These are phyloP conservation scores for Bettongia penicillata DNA, from an alignment of 2,113 vertebrate genomes.

Conservation along the genomic window DNA sequence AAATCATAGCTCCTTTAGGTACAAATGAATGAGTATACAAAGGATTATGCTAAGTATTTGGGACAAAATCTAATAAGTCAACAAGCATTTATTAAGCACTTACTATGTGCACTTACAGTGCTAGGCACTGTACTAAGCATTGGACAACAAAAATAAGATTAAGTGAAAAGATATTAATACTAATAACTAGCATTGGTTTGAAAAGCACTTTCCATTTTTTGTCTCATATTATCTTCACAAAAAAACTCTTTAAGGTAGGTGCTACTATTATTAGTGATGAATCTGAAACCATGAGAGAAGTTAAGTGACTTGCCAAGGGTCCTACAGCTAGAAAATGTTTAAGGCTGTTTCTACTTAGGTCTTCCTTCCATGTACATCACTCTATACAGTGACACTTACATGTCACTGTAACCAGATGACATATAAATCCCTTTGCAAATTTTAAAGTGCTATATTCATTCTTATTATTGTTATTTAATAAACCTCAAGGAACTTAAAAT, in stretches of 20 bases:
- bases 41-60: background rate
- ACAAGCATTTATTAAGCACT: background rate
- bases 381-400: too few species aligned
- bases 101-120: too few species aligned
- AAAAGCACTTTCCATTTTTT: background rate
- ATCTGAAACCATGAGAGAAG: background rate
- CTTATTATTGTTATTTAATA: background rate
- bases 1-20: background rate
- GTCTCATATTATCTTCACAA: background rate
- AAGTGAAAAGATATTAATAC: background rate
- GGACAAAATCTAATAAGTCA: background rate
- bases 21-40: background rate
- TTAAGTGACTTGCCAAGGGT: background rate
- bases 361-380: background rate
- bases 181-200: background rate
- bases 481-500: background rate
- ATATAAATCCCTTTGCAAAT: background rate
- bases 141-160: background rate
- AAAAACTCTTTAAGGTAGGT: background rate
- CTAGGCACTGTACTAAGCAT: background rate
- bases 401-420: background rate
- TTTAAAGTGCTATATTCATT: background rate
- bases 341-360: background rate
- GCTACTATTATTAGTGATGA: background rate
- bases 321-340: background rate